Conservation (phyloP, 2,113 vertebrate species). For the Petromus typicus region DNA sequence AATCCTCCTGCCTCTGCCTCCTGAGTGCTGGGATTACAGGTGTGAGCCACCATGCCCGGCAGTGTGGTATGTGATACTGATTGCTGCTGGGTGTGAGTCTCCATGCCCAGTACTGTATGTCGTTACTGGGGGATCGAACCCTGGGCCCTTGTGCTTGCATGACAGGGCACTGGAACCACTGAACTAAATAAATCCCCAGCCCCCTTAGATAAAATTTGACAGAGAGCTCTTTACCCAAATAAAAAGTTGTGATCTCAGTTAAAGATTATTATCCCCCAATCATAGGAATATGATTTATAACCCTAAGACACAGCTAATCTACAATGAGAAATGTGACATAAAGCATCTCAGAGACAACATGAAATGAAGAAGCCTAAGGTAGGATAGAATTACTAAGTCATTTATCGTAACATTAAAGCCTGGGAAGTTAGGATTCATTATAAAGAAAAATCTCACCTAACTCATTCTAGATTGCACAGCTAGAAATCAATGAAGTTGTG, state of each 20-base stretch:
- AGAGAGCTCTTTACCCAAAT: not conserved
- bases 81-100: no score
- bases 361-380: not conserved
- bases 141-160: no score
- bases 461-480: not conserved
- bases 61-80: no score
- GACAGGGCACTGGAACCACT: no score
- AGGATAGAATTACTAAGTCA: not conserved
- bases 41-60: no score
- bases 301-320: not conserved
- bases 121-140: no score
- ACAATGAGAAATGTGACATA: not conserved
- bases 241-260: constrained; percentile 46
- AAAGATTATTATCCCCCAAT: not conserved
- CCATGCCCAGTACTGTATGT: no score
- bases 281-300: not conserved
- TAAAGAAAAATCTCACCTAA: constrained; percentile 52
- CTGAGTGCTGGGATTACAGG: no score
- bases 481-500: constrained; percentile 34
- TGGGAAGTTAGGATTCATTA: constrained; percentile 29
- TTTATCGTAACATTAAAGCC: constrained; percentile 17
- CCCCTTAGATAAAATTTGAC: no score
- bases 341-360: not conserved
- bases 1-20: no score
- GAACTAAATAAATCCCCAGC: no score